These are phyloP conservation scores for Ahaetulla prasina DNA, from an alignment of 2,113 vertebrate genomes.

Conservation along the genomic window DNA sequence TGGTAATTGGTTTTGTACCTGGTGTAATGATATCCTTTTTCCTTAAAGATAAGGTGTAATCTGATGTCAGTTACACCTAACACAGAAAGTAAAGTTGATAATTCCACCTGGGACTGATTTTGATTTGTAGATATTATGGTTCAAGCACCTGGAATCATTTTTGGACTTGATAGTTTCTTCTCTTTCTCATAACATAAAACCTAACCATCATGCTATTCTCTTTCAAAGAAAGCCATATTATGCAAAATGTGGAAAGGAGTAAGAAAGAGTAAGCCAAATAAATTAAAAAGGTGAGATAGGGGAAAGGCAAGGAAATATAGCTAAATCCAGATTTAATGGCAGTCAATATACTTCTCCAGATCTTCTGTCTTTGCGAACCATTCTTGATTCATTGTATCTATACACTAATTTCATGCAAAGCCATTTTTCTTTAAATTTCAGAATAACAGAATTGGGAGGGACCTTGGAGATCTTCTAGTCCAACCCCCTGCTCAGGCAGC, in stretches of 20 bases:
- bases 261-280: neutral
- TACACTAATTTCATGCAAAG: neutral
- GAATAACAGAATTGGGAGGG: too few species aligned
- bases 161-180: neutral
- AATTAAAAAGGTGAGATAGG: too few species aligned
- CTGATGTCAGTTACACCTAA: neutral
- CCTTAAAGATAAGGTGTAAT: neutral
- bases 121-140: neutral
- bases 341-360: neutral
- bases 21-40: neutral
- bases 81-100: neutral
- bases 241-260: neutral
- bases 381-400: neutral
- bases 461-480: too few species aligned
- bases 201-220: neutral
- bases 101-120: neutral
- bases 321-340: neutral
- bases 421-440: neutral
- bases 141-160: neutral
- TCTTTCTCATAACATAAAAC: neutral
- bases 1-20: neutral
- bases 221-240: neutral
- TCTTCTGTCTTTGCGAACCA: neutral
- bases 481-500: too few species aligned
- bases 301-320: too few species aligned